Percentiles rank a stretch among this genome's conserved stretches.
Conservation (phyloP, 2,888 invertebrate genomes). For the Hirudinaria manillensis region DNA sequence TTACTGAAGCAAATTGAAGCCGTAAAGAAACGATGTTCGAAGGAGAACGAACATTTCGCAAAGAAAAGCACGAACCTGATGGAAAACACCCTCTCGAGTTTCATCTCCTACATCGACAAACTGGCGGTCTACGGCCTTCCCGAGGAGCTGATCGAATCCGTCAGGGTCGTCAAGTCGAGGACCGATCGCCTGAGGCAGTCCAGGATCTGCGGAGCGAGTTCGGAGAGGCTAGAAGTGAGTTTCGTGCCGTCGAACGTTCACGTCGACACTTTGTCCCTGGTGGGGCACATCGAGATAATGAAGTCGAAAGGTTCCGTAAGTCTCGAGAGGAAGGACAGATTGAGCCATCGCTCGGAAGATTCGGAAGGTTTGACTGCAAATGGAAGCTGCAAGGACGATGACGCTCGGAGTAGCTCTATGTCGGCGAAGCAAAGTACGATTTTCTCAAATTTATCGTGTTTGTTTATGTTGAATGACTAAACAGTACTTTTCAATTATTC, state of each 20-base stretch:
- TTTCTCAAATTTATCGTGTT: too few species aligned
- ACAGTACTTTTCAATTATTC: too few species aligned
- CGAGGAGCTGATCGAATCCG: constrained; percentile 22
- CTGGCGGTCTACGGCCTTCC: background rate
- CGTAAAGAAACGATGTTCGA: constrained; percentile 8
- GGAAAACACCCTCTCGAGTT: constrained; percentile 1
- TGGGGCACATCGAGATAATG: constrained; percentile 18
- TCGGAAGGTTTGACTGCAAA: background rate
- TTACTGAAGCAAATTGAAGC: constrained; percentile 15
- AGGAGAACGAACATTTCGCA: background rate
- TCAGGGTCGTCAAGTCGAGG: constrained; percentile 16
- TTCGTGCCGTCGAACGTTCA: constrained; percentile 25
- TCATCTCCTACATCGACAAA: background rate
- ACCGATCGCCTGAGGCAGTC: background rate
- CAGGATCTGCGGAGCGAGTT: background rate
- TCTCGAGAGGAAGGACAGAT: background rate
- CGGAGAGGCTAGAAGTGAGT: background rate
- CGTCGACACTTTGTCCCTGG: background rate
- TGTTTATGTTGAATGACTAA: too few species aligned
- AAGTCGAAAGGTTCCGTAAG: background rate
- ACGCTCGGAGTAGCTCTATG: too few species aligned
- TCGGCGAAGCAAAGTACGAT: too few species aligned
- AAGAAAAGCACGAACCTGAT: constrained; percentile 11
- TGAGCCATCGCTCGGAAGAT: background rate
- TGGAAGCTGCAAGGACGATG: background rate